Evolutionary conservation across 2,888 invertebrate genomes (phyloP), one percentile per base, ranked within the genome.

Genomic region (Drosophila rellima): DNA sequence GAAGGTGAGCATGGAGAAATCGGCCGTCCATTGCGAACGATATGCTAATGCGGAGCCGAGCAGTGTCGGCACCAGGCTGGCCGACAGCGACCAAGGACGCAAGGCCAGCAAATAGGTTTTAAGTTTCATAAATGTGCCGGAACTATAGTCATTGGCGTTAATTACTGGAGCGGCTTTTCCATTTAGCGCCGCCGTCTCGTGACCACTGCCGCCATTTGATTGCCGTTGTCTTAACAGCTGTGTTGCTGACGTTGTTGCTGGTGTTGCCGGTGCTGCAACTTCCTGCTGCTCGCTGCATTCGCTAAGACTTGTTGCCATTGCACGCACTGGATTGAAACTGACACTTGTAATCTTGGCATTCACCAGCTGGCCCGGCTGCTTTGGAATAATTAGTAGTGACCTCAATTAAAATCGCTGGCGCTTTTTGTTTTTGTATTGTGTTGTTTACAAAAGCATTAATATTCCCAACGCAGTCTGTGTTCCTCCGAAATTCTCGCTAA

Each of bases 21-120:
- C 95, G 33, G 94, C 93, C 26, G 95, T 94, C 79, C 95, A 96
- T 18, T 95, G 95, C 64, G 96, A 94, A 85, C 98, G 96, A 93
- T 97, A 97, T 1, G 98, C 97, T 56, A 98, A 93, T 0, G 96
- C 97, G 23, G 97, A 97, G 8, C 98, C 98, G 55, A 98, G 93
- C 52, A 98, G 93, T 0, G 98, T 98, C 15, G 98, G 98, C 92
- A 98, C 95, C 72, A 98, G 93, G 77, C 98, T 98, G 11, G 97
- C 97, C 85, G 97, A 97, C 78, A 98, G 93, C 0, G 98, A 98
- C 98, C 98, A 98, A 26, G 98, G 98, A 73, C 98, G 94, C 73
- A 98, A 93, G 1, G 98, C 98, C 79, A 97, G 93, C 75, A 98
- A 95, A 92, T 98, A 98, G 13, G 97, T 97, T 64, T 97, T 96